These are phyloP conservation scores for Caenorhabditis wallacei DNA, from an alignment of 2,888 invertebrate genomes.

Conservation along the genomic window DNA sequence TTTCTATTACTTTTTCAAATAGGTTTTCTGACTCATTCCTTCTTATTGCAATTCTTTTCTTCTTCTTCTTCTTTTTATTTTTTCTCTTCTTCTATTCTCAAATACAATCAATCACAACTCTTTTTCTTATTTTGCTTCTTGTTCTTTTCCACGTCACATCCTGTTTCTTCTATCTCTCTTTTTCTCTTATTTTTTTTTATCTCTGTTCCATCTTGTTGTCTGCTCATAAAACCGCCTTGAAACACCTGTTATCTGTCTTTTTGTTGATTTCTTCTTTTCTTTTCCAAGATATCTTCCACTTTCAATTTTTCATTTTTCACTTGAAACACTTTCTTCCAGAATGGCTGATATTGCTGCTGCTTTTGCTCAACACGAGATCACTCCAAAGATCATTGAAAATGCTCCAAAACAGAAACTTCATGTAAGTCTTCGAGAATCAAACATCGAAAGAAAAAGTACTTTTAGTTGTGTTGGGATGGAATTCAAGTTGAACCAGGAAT, in stretches of 20 bases:
- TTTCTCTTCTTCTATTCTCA: conserved; percentile 2
- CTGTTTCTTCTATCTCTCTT: not conserved
- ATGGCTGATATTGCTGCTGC: conserved; percentile 79
- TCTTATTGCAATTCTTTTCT: not conserved
- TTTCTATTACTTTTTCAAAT: not conserved
- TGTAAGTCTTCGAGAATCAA: conserved; percentile 31
- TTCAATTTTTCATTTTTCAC: not conserved
- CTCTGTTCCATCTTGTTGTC: conserved; percentile 37
- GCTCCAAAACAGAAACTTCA: conserved; percentile 77
- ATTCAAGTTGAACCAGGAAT: conserved; percentile 81
- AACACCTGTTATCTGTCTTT: conserved; percentile 54
- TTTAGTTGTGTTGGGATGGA: conserved; percentile 82
- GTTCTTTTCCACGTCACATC: conserved; percentile 40
- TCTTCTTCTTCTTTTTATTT: no score
- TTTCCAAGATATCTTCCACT: not conserved
- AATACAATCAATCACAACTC: conserved; percentile 27
- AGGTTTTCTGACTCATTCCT: conserved; percentile 19
- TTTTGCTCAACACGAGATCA: conserved; percentile 80
- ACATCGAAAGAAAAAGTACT: not conserved
- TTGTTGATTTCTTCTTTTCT: conserved; percentile 15
- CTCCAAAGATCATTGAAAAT: conserved; percentile 81
- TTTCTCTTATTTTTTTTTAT: conserved; percentile 23
- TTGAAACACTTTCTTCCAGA: not conserved
- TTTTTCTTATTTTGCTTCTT: conserved; percentile 6
- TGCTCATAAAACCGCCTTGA: conserved; percentile 54